Evolutionary conservation across 2,113 vertebrate species (phyloP).

Genomic region (Ceyx cyanopectus): DNA sequence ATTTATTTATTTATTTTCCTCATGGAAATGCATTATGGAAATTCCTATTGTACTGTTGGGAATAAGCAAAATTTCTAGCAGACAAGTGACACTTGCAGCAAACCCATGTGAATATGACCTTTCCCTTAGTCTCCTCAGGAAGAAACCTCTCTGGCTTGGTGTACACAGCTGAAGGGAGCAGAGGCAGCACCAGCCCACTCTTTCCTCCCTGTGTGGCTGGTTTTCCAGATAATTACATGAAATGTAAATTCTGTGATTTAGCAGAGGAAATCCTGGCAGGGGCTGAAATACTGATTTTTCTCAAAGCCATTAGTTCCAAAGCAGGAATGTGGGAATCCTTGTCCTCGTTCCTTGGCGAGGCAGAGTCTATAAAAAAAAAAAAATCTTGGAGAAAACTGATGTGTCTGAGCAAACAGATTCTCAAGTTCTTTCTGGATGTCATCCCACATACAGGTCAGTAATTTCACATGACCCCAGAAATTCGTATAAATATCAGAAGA

Average conservation of each 20-base stretch:
- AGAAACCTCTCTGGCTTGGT: slow-evolving; percentile 13
- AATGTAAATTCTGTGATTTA: not conserved
- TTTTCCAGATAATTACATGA: not conserved
- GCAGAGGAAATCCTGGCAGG: not conserved
- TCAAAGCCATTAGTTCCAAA: not conserved
- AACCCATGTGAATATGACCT: slow-evolving; percentile 13
- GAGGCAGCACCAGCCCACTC: not conserved
- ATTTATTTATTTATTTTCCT: not conserved
- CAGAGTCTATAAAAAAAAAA: not conserved
- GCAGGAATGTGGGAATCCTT: not conserved
- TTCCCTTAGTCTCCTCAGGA: slow-evolving; percentile 17
- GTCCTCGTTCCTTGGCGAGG: not conserved
- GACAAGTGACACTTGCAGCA: not conserved
- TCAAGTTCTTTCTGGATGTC: slow-evolving; percentile 37
- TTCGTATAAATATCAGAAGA: slow-evolving; percentile 26
- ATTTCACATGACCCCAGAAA: slow-evolving; percentile 60
- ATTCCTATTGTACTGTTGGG: not conserved
- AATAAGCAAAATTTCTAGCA: not conserved
- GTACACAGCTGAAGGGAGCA: not conserved
- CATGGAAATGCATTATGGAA: not conserved
- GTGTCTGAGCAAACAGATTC: slow-evolving; percentile 20
- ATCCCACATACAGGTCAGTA: slow-evolving; percentile 43
- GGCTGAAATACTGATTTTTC: not conserved
- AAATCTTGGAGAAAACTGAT: not conserved
- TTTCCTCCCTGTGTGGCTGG: not conserved